phyloP scores from a whole-genome alignment of 1,140 invertebrate genomes.

The Probaryconus sp. region DNA sequence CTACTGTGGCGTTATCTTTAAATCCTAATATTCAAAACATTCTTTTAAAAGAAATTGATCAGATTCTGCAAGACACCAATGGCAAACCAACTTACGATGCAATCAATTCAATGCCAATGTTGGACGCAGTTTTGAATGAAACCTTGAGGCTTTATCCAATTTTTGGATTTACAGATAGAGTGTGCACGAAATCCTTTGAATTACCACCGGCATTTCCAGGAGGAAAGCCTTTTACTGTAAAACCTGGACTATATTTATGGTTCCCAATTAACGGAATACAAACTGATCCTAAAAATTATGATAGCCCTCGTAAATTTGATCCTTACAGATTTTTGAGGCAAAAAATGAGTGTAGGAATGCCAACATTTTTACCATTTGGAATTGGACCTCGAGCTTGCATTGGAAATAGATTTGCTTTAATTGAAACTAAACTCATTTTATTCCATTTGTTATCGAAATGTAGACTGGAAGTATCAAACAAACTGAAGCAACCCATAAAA shows the following conservation, averaged over 20 bases:
- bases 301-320: conserved; percentile 80
- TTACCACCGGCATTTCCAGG: conserved; percentile 15
- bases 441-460: conserved; percentile 6
- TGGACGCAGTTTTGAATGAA: conserved; percentile 63
- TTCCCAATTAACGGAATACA: conserved; percentile 80
- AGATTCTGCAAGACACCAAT: not conserved
- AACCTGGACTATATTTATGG: conserved; percentile 71
- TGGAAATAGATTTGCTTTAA: too few species aligned
- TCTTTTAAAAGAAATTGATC: not conserved
- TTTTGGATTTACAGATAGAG: conserved; percentile 39
- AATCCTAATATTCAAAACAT: not conserved
- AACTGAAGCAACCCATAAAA: not conserved
- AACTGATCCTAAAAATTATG: conserved; percentile 80
- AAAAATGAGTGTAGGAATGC: conserved; percentile 6
- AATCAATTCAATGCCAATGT: conserved; percentile 57
- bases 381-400: conserved; percentile 49
- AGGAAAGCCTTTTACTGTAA: conserved; percentile 58
- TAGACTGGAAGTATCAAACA: not conserved
- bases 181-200: conserved; percentile 36
- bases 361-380: conserved; percentile 44
- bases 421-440: conserved; percentile 11
- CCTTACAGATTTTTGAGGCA: conserved; percentile 78
- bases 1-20: not conserved
- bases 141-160: conserved; percentile 49
- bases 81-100: conserved; percentile 57